Conservation (phyloP, 2,113 vertebrate species). For the Willisornis vidua region DNA sequence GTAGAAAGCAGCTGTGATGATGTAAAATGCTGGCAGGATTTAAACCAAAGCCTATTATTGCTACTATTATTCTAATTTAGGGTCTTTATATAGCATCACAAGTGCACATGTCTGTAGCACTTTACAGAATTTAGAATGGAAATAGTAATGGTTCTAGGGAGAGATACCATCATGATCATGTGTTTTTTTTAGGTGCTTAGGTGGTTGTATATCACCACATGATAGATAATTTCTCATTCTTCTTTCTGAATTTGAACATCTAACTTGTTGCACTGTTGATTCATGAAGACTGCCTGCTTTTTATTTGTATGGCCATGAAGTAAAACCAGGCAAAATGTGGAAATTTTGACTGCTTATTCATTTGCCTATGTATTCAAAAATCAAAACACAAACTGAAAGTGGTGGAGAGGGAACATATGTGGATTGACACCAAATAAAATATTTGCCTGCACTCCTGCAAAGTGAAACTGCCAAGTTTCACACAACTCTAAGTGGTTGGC, state of each 20-base stretch:
- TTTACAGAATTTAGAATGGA: neutral
- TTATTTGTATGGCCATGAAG: neutral
- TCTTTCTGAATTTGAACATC: neutral
- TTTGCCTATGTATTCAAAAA: neutral
- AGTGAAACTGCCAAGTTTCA: neutral
- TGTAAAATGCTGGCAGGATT: conserved; percentile 21
- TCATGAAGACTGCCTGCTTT: neutral
- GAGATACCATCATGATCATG: neutral
- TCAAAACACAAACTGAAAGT: neutral
- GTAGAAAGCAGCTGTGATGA: neutral
- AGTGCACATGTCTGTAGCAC: neutral
- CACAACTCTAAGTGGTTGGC: neutral
- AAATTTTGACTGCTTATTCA: neutral
- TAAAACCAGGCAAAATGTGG: conserved; percentile 11
- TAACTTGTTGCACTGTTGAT: neutral
- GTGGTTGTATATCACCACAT: neutral
- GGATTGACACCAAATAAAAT: conserved; percentile 39
- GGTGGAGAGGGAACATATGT: neutral
- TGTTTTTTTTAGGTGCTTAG: neutral
- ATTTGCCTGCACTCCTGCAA: neutral
- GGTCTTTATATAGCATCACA: neutral
- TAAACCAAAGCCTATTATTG: neutral
- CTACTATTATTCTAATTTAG: neutral
- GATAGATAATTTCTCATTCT: neutral
- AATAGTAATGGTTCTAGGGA: neutral